These are phyloP conservation scores for Heteromyza rotundicornis DNA, from an alignment of 2,888 invertebrate species.

Conservation along the genomic window DNA sequence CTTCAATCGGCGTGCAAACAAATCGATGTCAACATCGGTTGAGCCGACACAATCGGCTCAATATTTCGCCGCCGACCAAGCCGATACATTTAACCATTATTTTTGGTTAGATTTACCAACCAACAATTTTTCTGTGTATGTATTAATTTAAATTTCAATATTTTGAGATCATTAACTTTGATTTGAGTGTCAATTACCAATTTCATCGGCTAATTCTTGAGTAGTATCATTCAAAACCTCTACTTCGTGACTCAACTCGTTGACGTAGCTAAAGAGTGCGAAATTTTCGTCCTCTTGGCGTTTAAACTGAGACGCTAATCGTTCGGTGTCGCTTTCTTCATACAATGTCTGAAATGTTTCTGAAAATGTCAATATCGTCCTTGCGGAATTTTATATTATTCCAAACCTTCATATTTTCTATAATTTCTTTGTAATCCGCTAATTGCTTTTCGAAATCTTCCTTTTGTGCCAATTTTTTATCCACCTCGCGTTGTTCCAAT, in stretches of 20 bases:
- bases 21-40: no score
- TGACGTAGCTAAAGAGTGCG: slow-evolving; percentile 88
- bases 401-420: slow-evolving; percentile 74
- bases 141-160: no score
- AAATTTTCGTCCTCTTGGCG: slow-evolving; percentile 90
- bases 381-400: background rate
- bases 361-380: background rate
- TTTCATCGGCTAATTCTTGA: slow-evolving; percentile 68
- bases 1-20: no score
- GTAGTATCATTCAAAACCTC: slow-evolving; percentile 76
- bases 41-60: no score
- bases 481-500: slow-evolving; percentile 75
- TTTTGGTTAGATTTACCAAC: no score
- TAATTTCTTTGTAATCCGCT: slow-evolving; percentile 75
- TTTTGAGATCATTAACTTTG: background rate
- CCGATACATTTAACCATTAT: no score
- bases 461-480: slow-evolving; percentile 71
- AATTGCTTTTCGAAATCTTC: slow-evolving; percentile 75
- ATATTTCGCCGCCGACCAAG: no score
- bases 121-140: no score
- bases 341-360: slow-evolving; percentile 52
- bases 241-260: slow-evolving; percentile 84
- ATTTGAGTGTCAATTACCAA: slow-evolving; percentile 66
- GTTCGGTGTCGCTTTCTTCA: slow-evolving; percentile 71
- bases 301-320: slow-evolving; percentile 76